Evolutionary conservation across 2,797 vertebrate species (phyloP).

Genomic region (Bovichtus diacanthus): DNA sequence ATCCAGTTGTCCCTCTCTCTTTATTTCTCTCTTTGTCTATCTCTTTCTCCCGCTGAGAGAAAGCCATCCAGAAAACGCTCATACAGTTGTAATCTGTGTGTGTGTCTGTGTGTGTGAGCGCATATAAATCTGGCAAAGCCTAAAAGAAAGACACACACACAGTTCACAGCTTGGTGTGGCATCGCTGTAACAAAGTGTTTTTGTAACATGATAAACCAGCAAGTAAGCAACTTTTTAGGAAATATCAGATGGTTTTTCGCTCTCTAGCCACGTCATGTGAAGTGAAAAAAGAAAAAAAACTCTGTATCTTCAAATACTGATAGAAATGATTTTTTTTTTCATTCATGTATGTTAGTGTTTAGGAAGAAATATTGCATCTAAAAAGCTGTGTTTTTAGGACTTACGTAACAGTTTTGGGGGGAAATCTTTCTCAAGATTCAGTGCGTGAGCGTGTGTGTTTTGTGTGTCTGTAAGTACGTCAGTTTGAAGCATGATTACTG

Average conservation of each 20-base stretch:
- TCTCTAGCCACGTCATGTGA: slow-evolving; percentile 35
- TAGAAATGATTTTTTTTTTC: slow-evolving; percentile 52
- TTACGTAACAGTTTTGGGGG: slow-evolving; percentile 15
- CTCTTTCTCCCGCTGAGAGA: slow-evolving; percentile 28
- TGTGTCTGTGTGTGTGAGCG: slow-evolving; percentile 40
- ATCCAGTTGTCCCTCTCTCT: slow-evolving; percentile 35
- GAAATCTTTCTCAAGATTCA: slow-evolving; percentile 33
- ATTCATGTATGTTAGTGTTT: slow-evolving; percentile 49
- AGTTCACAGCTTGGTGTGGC: neutral
- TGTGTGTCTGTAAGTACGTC: slow-evolving; percentile 32
- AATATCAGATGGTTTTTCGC: slow-evolving; percentile 31
- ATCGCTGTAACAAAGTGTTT: slow-evolving; percentile 33
- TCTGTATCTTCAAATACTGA: slow-evolving; percentile 24
- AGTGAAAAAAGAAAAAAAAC: slow-evolving; percentile 20
- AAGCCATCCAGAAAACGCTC: slow-evolving; percentile 21
- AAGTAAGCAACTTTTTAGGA: slow-evolving; percentile 41
- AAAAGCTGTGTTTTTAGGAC: slow-evolving; percentile 47
- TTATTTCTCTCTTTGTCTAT: slow-evolving; percentile 34
- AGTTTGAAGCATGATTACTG: slow-evolving; percentile 54
- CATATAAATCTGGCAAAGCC: slow-evolving; percentile 17
- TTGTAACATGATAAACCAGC: slow-evolving; percentile 61
- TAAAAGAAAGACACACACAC: slow-evolving; percentile 28
- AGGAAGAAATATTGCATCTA: slow-evolving; percentile 39
- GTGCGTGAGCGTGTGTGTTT: slow-evolving; percentile 18
- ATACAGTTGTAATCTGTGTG: slow-evolving; percentile 22